A percentile compares a stretch with the other conserved stretches of the same genome.
phyloP scores from a whole-genome alignment of 2,888 invertebrate species.

The Taphrorychus bicolor region DNA sequence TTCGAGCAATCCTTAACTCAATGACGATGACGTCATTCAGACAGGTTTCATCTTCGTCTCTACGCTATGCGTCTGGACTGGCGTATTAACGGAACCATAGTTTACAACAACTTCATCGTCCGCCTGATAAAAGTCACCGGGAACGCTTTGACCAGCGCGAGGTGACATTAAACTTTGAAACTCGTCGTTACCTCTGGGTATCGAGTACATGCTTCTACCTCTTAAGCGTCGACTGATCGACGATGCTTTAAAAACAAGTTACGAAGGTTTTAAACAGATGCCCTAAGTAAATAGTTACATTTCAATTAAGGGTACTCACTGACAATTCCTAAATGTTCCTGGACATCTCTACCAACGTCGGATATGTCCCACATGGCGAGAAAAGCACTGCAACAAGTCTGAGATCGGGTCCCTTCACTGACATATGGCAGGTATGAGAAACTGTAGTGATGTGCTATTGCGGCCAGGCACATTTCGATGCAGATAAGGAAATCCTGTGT shows the following conservation, averaged over 20 bases:
- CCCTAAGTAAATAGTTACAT: neutral
- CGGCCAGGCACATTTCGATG: conserved; percentile 97
- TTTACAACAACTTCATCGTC: conserved; percentile 53
- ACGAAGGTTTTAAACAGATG: neutral
- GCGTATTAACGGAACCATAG: conserved; percentile 53
- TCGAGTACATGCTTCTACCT: conserved; percentile 78
- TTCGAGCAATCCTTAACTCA: too few relatives aligned
- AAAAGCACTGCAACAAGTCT: conserved; percentile 78
- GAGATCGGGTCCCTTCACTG: conserved; percentile 55
- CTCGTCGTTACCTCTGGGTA: conserved; percentile 74
- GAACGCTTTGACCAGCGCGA: conserved; percentile 53
- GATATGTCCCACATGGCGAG: conserved; percentile 97
- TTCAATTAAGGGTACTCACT: conserved; percentile 62
- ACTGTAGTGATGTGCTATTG: conserved; percentile 93
- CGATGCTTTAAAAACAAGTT: conserved; percentile 63
- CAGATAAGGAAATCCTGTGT: conserved; percentile 91
- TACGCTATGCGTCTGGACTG: conserved; percentile 27
- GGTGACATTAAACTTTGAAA: conserved; percentile 53
- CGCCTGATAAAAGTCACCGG: conserved; percentile 53
- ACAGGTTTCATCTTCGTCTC: conserved; percentile 23
- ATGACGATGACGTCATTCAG: too few relatives aligned
- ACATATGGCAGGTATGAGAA: conserved; percentile 92
- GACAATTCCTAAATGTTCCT: conserved; percentile 91
- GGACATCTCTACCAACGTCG: conserved; percentile 90
- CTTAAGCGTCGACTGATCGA: conserved; percentile 79